phyloP scores from a whole-genome alignment of 2,888 invertebrate genomes.

The Andrena haemorrhoa region DNA sequence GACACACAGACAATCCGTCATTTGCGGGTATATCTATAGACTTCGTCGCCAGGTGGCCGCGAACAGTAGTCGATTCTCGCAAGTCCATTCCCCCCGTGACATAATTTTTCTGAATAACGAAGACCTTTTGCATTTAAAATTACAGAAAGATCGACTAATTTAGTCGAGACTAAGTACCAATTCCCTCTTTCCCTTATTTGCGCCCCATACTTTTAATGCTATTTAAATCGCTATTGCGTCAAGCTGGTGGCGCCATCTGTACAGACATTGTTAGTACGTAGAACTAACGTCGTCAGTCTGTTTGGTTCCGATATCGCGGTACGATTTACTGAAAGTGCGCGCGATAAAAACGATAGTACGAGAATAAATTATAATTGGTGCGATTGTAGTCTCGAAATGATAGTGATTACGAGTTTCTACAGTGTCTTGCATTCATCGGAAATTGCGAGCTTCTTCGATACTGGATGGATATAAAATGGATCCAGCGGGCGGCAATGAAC shows the following conservation, averaged over 20 bases:
- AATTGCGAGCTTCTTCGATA: not conserved
- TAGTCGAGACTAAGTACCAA: not conserved
- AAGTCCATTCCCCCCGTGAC: not conserved
- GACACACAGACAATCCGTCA: not conserved
- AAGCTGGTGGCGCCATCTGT: not conserved
- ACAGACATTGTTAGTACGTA: not conserved
- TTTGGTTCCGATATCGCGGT: conserved; percentile 1
- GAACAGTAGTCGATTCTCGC: not conserved
- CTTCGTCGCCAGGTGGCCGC: not conserved
- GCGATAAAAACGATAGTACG: not conserved
- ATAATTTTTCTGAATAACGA: not conserved
- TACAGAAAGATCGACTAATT: not conserved
- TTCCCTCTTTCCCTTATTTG: not conserved
- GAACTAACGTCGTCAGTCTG: not conserved
- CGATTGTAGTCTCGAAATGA: not conserved
- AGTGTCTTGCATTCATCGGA: not conserved
- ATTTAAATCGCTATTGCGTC: conserved; percentile 1
- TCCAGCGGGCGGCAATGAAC: too few relatives aligned
- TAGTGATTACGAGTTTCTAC: not conserved
- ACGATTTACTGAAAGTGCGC: not conserved
- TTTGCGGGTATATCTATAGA: not conserved
- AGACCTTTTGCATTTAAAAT: not conserved
- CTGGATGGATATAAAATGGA: not conserved
- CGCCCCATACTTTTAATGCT: not conserved
- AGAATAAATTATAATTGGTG: not conserved